Evolutionary conservation across 2,888 invertebrate species (phyloP).

Genomic region (Sepiola atlantica): DNA sequence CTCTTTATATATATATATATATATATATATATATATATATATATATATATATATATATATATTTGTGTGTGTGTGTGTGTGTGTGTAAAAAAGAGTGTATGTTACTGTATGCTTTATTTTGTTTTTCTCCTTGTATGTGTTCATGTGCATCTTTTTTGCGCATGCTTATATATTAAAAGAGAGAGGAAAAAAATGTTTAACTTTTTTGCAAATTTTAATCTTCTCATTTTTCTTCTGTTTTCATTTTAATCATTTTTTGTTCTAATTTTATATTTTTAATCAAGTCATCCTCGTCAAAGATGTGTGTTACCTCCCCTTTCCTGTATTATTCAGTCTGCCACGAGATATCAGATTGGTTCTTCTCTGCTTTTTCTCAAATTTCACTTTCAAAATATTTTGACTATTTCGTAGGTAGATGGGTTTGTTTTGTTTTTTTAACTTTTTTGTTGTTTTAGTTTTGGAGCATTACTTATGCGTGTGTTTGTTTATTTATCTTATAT

Average conservation of each 20-base stretch:
- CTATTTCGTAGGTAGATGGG: not conserved
- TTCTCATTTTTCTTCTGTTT: not conserved
- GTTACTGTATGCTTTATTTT: not conserved
- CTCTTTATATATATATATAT: constrained; percentile 22
- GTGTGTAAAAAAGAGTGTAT: not conserved
- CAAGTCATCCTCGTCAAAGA: not conserved
- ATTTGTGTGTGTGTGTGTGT: not conserved
- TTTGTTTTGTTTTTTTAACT: not conserved
- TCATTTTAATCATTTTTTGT: not conserved
- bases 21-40: constrained; percentile 46
- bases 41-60: constrained; percentile 44
- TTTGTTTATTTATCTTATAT: too few species aligned
- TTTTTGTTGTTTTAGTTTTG: not conserved
- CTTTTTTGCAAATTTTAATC: not conserved
- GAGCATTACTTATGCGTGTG: too few species aligned
- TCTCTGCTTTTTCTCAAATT: not conserved
- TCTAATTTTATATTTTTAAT: not conserved
- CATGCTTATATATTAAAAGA: too few species aligned
- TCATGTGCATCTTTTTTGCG: not conserved
- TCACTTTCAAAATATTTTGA: constrained; percentile 8
- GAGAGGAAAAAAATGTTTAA: too few species aligned
- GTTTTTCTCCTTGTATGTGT: too few species aligned
- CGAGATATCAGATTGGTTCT: constrained; percentile 12
- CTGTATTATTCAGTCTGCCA: not conserved
- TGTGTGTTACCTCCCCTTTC: not conserved